Evolutionary conservation across 2,797 vertebrate species (phyloP), one percentile per base, ranked within the genome.

Genomic region (Enteromius treurensis): DNA sequence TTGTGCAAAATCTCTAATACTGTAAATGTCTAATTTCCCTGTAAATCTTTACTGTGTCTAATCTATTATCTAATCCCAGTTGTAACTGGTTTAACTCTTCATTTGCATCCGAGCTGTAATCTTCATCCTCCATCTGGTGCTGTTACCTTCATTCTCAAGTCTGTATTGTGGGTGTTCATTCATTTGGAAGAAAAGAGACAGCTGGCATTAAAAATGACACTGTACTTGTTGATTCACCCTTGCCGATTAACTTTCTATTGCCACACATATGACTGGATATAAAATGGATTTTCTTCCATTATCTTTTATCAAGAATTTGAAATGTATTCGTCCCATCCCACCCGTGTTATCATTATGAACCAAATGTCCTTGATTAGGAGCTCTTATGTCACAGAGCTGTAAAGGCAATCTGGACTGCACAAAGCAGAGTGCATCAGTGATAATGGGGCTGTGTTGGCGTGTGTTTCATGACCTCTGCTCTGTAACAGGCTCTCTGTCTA

Each of bases 31-130:
- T 49, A 55, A 37, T 40, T 64, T 49, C 0, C 29, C 14, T 34
- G 62, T 34, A 23, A 53, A 58, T 55, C 34, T 55, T 14, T 71
- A n/a, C 7, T 71, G 26, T 49, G 29, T 64, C 15, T 8, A 40
- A 21, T 49, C 68, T 21, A 64, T 90, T 87, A 88, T 90, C 86
- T 86, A 81, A 67, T 83, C 45, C 65, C 37, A 80, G 84, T 86
- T 84, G 88, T 89, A 86, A 82, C 80, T 82, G 86, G 77, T 89
- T 91, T 17, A 3, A 51, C 37, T n/a, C 68, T 87, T 86, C 82
- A 47, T 83, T 88, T 53, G 75, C 86, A 86, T 80, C 77, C 81
- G 45, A 81, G 4, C 47, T 79, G n/a, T 90, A 89, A 88, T 91
- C 86, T 85, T 89, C 77, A 77, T 79, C 40, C 77, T 68, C 90